phyloP scores from a whole-genome alignment of 2,888 invertebrate genomes.

The Leucozona laternaria region DNA sequence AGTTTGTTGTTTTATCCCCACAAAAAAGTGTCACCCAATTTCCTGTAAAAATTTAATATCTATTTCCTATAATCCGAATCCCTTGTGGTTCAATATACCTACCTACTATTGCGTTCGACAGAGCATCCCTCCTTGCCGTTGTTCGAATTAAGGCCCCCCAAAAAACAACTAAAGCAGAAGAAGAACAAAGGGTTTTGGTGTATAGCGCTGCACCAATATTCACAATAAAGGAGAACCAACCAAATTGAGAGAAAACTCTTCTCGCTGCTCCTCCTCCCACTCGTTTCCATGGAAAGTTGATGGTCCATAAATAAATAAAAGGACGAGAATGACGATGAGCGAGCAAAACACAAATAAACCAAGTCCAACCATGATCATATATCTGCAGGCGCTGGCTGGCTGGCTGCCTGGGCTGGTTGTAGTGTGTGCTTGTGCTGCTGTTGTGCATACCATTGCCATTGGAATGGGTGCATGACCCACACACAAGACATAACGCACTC shows the following conservation, averaged over 20 bases:
- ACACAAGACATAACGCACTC: constrained; percentile 46
- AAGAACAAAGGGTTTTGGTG: constrained; percentile 65
- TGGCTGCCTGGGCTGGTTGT: background rate
- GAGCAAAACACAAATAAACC: constrained; percentile 58
- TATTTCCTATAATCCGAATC: constrained; percentile 38
- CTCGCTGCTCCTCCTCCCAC: background rate
- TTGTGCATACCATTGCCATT: constrained; percentile 32
- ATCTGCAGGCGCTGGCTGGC: constrained; percentile 42
- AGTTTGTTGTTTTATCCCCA: constrained; percentile 1
- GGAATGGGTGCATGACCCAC: constrained; percentile 62
- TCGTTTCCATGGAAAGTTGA: constrained; percentile 35
- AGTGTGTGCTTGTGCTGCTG: constrained; percentile 20
- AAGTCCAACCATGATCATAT: constrained; percentile 57
- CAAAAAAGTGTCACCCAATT: constrained; percentile 51
- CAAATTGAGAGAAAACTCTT: constrained; percentile 16
- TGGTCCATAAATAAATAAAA: constrained; percentile 71
- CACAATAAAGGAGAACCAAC: constrained; percentile 41
- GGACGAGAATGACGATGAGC: constrained; percentile 59
- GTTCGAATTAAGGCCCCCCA: constrained; percentile 6
- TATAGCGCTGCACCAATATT: constrained; percentile 58
- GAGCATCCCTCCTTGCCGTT: constrained; percentile 6
- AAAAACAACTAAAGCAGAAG: constrained; percentile 50
- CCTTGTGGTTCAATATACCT: constrained; percentile 5
- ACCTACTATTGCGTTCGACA: background rate
- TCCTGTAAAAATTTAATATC: constrained; percentile 29